phyloP scores from a whole-genome alignment of 1,140 invertebrate species.

The Bombyx mandarina region DNA sequence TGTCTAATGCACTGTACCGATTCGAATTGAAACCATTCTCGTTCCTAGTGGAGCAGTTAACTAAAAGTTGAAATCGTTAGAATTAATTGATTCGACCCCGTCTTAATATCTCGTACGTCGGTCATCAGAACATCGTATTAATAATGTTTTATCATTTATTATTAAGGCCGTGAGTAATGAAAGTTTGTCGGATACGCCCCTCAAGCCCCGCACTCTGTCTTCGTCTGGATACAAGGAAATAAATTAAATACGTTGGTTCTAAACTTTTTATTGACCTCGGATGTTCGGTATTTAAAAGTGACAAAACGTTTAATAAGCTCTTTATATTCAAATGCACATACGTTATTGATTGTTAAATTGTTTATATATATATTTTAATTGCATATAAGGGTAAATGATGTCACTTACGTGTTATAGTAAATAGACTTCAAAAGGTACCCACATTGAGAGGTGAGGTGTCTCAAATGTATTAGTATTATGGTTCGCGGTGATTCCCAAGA shows the following conservation, averaged over 20 bases:
- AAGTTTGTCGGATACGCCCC: constrained; percentile 62
- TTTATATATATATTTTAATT: too few relatives aligned
- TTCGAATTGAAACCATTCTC: too few relatives aligned
- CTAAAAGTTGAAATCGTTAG: constrained; percentile 57
- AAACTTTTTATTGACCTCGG: constrained; percentile 49
- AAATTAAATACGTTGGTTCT: constrained; percentile 23
- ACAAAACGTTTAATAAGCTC: too few relatives aligned
- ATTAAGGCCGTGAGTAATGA: constrained; percentile 62
- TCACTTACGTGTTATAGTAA: too few relatives aligned
- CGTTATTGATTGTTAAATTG: too few relatives aligned
- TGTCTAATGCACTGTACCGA: too few relatives aligned
- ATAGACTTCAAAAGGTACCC: too few relatives aligned
- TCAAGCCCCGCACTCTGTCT: constrained; percentile 55
- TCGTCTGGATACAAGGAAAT: constrained; percentile 50
- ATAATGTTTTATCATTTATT: constrained; percentile 72
- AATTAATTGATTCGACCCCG: constrained; percentile 59
- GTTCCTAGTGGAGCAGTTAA: not conserved
- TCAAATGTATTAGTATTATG: too few relatives aligned
- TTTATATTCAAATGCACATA: too few relatives aligned
- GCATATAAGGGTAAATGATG: too few relatives aligned
- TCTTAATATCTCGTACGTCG: constrained; percentile 46
- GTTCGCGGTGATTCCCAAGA: too few relatives aligned
- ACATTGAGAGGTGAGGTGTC: too few relatives aligned
- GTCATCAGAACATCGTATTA: constrained; percentile 60
- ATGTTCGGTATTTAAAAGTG: constrained; percentile 12